phyloP scores from a whole-genome alignment of 2,113 vertebrate genomes.

The Talpa occidentalis region DNA sequence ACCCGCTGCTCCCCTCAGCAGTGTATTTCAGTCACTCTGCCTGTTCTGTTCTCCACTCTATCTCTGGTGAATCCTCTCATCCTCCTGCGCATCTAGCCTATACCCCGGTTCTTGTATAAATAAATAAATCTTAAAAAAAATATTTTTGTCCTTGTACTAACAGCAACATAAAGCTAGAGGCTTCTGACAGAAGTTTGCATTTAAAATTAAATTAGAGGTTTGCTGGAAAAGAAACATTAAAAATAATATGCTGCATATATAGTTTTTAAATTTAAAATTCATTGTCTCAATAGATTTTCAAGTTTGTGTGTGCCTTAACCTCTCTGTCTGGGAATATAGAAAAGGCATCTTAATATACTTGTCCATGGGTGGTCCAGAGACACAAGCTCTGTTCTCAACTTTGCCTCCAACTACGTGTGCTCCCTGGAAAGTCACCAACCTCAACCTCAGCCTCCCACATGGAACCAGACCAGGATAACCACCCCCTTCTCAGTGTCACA shows the following conservation, averaged over 20 bases:
- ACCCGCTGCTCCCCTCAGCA: too few species aligned
- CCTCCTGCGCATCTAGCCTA: too few species aligned
- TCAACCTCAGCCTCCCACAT: neutral
- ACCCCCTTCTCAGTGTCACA: neutral
- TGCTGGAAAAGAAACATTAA: constrained; percentile 37
- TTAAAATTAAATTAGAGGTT: constrained; percentile 65
- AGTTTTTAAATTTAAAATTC: constrained; percentile 22
- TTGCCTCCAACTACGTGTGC: neutral
- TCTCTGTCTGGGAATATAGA: neutral
- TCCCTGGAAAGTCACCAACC: neutral
- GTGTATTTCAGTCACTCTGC: too few species aligned
- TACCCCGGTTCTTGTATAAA: too few species aligned
- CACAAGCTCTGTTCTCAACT: neutral
- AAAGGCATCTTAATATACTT: neutral
- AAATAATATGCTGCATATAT: constrained; percentile 16
- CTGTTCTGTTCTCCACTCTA: too few species aligned
- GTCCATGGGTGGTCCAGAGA: neutral
- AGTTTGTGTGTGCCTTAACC: neutral
- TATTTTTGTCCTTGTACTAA: constrained; percentile 30
- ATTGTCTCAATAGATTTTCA: neutral
- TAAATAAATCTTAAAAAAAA: too few species aligned
- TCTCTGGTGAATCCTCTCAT: too few species aligned
- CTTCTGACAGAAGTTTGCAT: constrained; percentile 64
- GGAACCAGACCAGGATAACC: neutral
- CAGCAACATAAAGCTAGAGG: constrained; percentile 44